Conservation (phyloP, 1,140 invertebrate genomes). For the Camponotus floridanus region DNA sequence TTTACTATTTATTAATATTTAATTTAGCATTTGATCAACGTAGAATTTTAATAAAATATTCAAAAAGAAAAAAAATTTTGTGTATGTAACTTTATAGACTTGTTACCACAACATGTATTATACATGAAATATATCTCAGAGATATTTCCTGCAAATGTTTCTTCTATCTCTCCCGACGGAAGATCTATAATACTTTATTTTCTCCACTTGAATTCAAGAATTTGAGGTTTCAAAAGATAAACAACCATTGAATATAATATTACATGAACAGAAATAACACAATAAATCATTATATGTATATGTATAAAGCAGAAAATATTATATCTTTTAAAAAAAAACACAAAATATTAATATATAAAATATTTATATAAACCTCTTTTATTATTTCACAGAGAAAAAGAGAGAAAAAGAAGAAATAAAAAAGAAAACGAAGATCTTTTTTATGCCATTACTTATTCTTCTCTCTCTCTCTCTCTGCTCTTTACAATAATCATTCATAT, state of each 20-base stretch:
- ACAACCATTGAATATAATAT: background rate
- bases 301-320: no score
- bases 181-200: background rate
- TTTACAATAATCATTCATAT: no score
- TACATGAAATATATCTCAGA: background rate
- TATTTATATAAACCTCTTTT: no score
- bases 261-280: background rate
- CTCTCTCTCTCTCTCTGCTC: no score
- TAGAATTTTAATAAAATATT: background rate
- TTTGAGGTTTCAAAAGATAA: background rate
- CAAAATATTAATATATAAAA: no score
- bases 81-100: background rate
- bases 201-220: background rate
- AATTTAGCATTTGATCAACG: background rate
- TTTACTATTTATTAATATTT: background rate
- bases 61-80: background rate
- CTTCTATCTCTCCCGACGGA: background rate
- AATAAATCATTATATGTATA: background rate
- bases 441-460: no score
- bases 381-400: no score
- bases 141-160: background rate
- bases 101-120: background rate
- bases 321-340: no score
- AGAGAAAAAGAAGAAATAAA: no score
- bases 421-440: no score